These are phyloP conservation scores for Lasioglossum marginatum DNA, from an alignment of 2,888 invertebrate species.

Conservation along the genomic window DNA sequence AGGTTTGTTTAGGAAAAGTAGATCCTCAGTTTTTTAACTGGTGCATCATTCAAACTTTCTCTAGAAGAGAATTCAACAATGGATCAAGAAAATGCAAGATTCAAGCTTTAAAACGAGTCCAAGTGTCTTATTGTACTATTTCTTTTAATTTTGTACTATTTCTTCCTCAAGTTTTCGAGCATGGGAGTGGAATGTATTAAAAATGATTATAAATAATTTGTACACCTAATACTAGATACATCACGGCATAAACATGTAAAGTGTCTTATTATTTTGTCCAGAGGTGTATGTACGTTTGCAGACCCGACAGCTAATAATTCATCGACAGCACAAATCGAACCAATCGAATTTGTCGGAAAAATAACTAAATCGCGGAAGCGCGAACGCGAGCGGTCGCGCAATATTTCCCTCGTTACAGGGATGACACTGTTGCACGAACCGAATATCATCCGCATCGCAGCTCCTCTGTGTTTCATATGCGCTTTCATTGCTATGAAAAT, in stretches of 20 bases:
- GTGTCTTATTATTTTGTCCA: background rate
- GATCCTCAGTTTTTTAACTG: no score
- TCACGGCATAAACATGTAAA: background rate
- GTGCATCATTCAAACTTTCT: no score
- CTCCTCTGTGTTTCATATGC: background rate
- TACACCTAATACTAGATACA: background rate
- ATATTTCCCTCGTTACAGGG: background rate
- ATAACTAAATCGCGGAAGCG: slow-evolving; percentile 22
- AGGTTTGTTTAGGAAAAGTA: no score
- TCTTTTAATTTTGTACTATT: no score
- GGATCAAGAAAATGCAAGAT: no score
- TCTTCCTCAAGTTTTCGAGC: no score
- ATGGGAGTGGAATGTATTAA: no score
- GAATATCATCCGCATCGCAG: background rate
- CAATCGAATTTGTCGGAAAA: slow-evolving; percentile 25
- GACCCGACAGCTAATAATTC: background rate
- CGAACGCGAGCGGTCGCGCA: background rate
- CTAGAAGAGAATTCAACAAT: no score
- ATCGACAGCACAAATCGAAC: background rate
- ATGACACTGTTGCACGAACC: background rate
- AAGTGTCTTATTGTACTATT: no score
- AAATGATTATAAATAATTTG: no score
- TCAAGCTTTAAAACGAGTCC: no score
- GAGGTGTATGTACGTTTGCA: background rate
- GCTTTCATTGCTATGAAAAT: slow-evolving; percentile 27